Base-by-base conservation (phyloP, 2,888 invertebrate genomes). In the Pediacus dermestoides region DNA sequence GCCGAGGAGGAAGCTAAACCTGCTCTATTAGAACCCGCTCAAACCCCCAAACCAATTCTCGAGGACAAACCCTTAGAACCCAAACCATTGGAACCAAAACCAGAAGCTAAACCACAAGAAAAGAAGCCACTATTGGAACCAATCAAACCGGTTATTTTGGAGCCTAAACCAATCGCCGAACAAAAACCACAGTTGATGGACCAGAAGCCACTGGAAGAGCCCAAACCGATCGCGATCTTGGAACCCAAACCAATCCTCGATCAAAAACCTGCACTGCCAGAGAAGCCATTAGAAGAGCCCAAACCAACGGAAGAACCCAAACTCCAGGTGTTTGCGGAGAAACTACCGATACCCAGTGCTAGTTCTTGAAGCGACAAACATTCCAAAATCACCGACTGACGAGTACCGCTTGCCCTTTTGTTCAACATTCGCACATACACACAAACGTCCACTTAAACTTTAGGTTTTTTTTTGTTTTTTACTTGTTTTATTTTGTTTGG, bases 401-500 rank as follows among this genome's bases (percentile, higher is more conserved):
- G 64, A 65, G 66, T 57, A 54, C 61, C 54, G 61, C 67, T 65
- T 63, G 65, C 57, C 60, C 66, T 57, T 57, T 64, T 61, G 60
- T 66, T 67, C 60, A 28, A 41, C 44, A 53, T 42, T 31, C 47
- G 22, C 30, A 18, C 6, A n/a, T 7, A 18, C 6, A 18, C n/a
- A 18, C 21, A 18, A 18, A 28, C 33, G 11, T 22, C 37, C 52
- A 65, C 61, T 63, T 64, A 64, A 64, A 41, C 43, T 15, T 44
- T 22, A 26, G 6, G 4, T 26, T 9, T 7, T 26, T 4, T 9
- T 26, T 53, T 49, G 44, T 46, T 44, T 48, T 45, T 43, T 28
- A 34, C 39, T 37, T 35, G 36, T 10, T 12, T 12, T 13, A 22
- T n/a, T 8, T 22, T 16, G 12, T 21, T 30, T 16, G 34, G 61